These are phyloP conservation scores for Echiichthys vipera DNA, from an alignment of 2,797 vertebrate species.

Conservation along the genomic window DNA sequence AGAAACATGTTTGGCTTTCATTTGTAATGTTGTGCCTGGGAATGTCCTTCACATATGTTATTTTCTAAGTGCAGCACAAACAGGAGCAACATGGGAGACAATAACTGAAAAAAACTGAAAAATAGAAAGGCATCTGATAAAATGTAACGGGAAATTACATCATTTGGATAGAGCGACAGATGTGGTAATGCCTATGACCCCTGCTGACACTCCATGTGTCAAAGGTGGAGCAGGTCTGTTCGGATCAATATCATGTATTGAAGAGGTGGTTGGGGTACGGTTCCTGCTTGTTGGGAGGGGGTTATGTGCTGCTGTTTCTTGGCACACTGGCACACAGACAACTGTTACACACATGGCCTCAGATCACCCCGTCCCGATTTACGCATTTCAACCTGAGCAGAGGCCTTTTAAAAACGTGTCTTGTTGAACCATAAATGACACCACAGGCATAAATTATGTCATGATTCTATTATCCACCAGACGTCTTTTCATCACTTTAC, in stretches of 20 bases:
- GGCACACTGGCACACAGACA: slow-evolving; percentile 57
- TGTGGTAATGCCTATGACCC: slow-evolving; percentile 37
- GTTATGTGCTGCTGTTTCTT: slow-evolving; percentile 29
- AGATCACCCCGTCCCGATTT: slow-evolving; percentile 34
- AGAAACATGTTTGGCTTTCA: slow-evolving; percentile 69
- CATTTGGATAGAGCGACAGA: slow-evolving; percentile 49
- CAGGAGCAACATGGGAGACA: slow-evolving; percentile 7
- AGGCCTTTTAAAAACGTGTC: slow-evolving; percentile 1
- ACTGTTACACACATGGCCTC: slow-evolving; percentile 43
- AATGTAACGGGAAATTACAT: slow-evolving; percentile 46
- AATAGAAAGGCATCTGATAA: slow-evolving; percentile 37
- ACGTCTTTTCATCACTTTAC: slow-evolving; percentile 15
- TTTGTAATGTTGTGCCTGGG: slow-evolving; percentile 19
- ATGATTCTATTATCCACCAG: background rate
- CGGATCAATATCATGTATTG: slow-evolving; percentile 63
- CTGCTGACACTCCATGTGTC: slow-evolving; percentile 45
- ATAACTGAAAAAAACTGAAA: background rate
- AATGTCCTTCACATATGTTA: slow-evolving; percentile 52
- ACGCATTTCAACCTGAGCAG: slow-evolving; percentile 9
- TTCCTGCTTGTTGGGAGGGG: slow-evolving; percentile 8
- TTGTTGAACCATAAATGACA: slow-evolving; percentile 29
- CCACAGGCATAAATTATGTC: slow-evolving; percentile 28
- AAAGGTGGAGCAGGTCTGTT: slow-evolving; percentile 54
- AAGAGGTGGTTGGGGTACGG: slow-evolving; percentile 11
- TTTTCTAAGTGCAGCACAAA: slow-evolving; percentile 50